These are phyloP conservation scores for Orthonyx spaldingii DNA, from an alignment of 2,113 vertebrate genomes.

Conservation along the genomic window DNA sequence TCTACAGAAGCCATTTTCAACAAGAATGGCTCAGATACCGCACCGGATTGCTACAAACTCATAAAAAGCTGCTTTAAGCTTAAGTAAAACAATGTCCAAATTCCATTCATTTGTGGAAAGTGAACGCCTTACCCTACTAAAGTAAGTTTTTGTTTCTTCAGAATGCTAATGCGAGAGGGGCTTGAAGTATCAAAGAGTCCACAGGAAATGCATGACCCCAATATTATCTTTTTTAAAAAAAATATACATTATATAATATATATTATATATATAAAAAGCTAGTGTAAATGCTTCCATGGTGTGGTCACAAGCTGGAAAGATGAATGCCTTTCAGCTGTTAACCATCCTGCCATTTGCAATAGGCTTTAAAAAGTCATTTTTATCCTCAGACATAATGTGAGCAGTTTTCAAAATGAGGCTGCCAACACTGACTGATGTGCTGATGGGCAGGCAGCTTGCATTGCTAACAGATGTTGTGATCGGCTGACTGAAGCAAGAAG, in stretches of 20 bases:
- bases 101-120: conserved; percentile 76
- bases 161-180: conserved; percentile 79
- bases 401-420: conserved; percentile 83
- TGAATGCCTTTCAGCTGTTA: conserved; percentile 83
- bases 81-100: conserved; percentile 80
- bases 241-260: conserved; percentile 83
- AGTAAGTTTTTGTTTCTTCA: conserved; percentile 74
- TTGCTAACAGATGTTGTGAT: conserved; percentile 78
- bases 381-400: conserved; percentile 77
- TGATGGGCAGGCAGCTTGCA: conserved; percentile 73
- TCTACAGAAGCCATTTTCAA: conserved; percentile 78
- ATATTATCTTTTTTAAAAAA: conserved; percentile 81
- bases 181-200: conserved; percentile 83
- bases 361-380: conserved; percentile 76
- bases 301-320: conserved; percentile 76
- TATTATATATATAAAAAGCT: conserved; percentile 83
- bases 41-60: conserved; percentile 80
- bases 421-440: conserved; percentile 73
- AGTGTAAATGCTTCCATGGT: conserved; percentile 80
- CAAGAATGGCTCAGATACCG: conserved; percentile 79
- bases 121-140: conserved; percentile 76
- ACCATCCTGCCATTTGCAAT: conserved; percentile 86
- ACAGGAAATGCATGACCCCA: conserved; percentile 80
- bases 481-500: conserved; percentile 83
- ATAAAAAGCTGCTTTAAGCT: conserved; percentile 83